Conservation (phyloP, 2,113 vertebrate genomes). For the Pyxicephalus adspersus region DNA sequence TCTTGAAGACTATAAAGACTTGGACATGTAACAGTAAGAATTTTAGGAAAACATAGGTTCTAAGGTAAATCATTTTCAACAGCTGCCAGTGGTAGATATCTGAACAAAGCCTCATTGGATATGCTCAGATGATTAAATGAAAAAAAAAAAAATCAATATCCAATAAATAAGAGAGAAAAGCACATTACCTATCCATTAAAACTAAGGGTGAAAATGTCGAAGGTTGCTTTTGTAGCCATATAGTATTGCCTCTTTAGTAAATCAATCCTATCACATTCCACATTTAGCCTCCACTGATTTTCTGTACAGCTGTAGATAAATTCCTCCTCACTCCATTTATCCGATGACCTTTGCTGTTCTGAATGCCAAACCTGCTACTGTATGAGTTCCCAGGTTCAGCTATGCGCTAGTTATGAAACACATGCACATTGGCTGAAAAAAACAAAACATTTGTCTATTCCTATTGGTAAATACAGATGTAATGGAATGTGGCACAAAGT, state of each 20-base stretch:
- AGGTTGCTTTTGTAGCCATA: constrained; percentile 2
- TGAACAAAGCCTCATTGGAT: not conserved
- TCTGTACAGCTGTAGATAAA: constrained; percentile 1
- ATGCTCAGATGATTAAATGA: not conserved
- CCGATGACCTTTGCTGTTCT: not conserved
- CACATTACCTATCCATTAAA: constrained; percentile 32
- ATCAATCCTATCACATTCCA: constrained; percentile 18
- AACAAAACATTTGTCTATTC: too few species aligned
- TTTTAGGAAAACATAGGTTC: too few species aligned
- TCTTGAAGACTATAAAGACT: too few species aligned
- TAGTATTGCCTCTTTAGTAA: not conserved
- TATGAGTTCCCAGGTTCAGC: too few species aligned
- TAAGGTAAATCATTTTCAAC: not conserved
- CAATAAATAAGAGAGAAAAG: constrained; percentile 37
- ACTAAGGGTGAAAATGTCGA: constrained; percentile 39
- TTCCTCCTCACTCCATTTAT: not conserved
- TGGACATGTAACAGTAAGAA: too few species aligned
- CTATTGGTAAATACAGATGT: too few species aligned
- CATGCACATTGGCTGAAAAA: too few species aligned
- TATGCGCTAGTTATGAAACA: too few species aligned
- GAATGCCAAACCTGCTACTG: not conserved
- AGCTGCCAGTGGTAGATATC: not conserved
- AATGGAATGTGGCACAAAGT: too few species aligned
- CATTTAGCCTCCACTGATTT: constrained; percentile 14
- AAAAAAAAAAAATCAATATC: constrained; percentile 30